Conservation (phyloP, 2,113 vertebrate species). For the Austrofundulus limnaeus region DNA sequence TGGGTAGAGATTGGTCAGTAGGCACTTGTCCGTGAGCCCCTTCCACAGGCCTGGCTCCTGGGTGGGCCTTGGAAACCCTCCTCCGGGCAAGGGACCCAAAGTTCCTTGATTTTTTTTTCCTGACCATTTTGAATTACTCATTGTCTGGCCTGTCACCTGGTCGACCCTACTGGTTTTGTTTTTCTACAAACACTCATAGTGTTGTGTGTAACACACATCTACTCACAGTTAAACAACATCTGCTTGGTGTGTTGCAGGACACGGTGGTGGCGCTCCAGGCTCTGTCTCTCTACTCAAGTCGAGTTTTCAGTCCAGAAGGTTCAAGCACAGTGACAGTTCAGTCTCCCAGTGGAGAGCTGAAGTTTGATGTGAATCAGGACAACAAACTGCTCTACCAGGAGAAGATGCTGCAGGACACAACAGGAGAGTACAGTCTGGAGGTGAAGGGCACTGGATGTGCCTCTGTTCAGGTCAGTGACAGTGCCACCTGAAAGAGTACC, state of each 20-base stretch:
- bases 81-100: too few relatives aligned
- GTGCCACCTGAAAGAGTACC: not conserved
- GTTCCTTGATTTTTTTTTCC: too few relatives aligned
- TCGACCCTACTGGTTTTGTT: not conserved
- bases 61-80: too few relatives aligned
- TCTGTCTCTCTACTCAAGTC: constrained; percentile 77
- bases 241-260: constrained; percentile 70
- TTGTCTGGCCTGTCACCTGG: too few relatives aligned
- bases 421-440: constrained; percentile 73
- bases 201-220: not conserved
- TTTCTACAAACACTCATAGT: too few relatives aligned
- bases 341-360: constrained; percentile 47
- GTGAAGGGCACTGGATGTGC: constrained; percentile 76
- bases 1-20: too few relatives aligned
- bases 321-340: constrained; percentile 66
- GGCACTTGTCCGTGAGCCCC: too few relatives aligned
- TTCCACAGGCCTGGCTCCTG: too few relatives aligned
- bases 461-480: constrained; percentile 73
- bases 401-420: constrained; percentile 54
- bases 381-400: constrained; percentile 88
- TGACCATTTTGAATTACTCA: too few relatives aligned
- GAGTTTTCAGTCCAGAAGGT: constrained; percentile 57
- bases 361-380: constrained; percentile 76
- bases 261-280: constrained; percentile 85
- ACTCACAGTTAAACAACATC: too few relatives aligned